phyloP scores from a whole-genome alignment of 2,797 vertebrate species.

The Iguana delicatissima region DNA sequence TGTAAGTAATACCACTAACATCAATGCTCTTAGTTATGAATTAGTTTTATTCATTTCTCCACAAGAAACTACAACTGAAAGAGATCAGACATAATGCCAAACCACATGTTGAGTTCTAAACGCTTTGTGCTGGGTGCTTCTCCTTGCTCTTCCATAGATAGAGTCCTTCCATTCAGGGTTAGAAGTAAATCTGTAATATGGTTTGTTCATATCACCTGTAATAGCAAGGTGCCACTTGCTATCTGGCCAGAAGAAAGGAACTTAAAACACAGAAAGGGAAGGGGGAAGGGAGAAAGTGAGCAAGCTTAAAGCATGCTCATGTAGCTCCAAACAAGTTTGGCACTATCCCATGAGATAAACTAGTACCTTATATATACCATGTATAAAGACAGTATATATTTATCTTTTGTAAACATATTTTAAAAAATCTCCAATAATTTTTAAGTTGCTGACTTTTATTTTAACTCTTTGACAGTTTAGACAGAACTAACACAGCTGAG shows the following conservation, averaged over 20 bases:
- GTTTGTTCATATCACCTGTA: background rate
- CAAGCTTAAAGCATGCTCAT: background rate
- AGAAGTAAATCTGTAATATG: background rate
- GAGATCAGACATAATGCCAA: background rate
- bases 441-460: background rate
- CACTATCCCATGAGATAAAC: background rate
- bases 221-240: background rate
- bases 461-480: background rate
- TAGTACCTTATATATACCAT: background rate
- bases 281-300: background rate
- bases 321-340: background rate
- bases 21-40: background rate
- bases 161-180: background rate
- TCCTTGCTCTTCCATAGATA: background rate
- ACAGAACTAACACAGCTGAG: background rate
- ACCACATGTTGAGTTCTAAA: too few relatives aligned
- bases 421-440: background rate
- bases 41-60: background rate
- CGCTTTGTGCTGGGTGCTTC: background rate
- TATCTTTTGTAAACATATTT: background rate
- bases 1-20: background rate
- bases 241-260: background rate
- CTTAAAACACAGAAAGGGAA: background rate
- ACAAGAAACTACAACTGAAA: background rate
- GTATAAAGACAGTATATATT: background rate